phyloP scores from a whole-genome alignment of 2,797 vertebrate genomes.

The Pseudotriccus pelzelni region DNA sequence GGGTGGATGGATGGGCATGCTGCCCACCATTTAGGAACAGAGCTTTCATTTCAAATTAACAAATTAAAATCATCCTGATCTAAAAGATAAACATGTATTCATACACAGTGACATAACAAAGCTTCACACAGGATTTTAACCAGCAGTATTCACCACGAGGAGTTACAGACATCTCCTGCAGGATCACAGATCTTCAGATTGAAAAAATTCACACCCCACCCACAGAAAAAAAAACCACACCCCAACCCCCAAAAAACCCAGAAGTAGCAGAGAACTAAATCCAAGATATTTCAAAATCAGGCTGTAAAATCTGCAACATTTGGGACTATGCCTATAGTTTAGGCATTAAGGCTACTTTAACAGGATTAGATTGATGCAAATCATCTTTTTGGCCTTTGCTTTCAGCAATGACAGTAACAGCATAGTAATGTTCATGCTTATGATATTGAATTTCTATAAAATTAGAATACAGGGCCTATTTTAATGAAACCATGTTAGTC shows the following conservation, averaged over 20 bases:
- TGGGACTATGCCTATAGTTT: neutral
- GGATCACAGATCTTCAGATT: neutral
- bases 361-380: neutral
- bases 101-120: neutral
- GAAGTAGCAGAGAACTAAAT: neutral
- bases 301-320: neutral
- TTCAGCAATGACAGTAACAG: neutral
- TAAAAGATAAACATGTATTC: neutral
- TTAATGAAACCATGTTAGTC: neutral
- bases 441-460: neutral
- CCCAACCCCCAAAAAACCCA: neutral
- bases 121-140: neutral
- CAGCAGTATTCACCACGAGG: neutral
- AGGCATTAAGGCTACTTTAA: neutral
- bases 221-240: no score
- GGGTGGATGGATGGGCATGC: neutral
- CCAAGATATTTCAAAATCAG: neutral
- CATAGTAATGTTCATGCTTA: neutral
- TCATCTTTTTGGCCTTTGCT: neutral
- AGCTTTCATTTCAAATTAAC: neutral
- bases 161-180: neutral
- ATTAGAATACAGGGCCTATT: neutral
- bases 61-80: neutral
- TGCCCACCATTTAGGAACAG: neutral
- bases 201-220: fast-evolving